Base-by-base conservation (phyloP, 2,113 vertebrate genomes). In the Excalfactoria chinensis region DNA sequence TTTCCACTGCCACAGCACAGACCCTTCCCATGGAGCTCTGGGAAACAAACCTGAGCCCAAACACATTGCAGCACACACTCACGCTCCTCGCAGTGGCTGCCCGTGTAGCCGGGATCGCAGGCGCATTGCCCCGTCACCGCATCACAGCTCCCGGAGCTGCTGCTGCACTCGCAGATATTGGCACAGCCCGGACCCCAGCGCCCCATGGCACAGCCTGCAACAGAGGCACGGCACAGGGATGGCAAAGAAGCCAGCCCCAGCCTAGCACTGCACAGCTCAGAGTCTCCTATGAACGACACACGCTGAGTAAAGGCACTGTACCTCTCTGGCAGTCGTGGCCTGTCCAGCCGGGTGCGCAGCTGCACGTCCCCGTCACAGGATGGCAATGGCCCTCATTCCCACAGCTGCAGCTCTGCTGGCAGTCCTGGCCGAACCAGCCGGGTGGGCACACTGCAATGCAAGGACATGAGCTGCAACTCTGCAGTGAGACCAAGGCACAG, bases 271-370 rank as follows among this genome's bases (percentile, higher is more conserved):
- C 48, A 71, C 16, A 1, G 56, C 9, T 4, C 53, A 8, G 66
- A 0, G 20, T 1, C 19, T 28, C 4, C 10, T 5, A 1, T 20
- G 3, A 5, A 41, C 0, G 4, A 5, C 0, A 46, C 60, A 2
- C 7, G 2, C 6, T 1, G 7, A 18, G 0, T 8, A 7, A 16
- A 15, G 2, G 53, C 0, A 13, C 48, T 0, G 0, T 96, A 98
- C 99, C 99, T 98, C 97, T 98, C 93, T 97, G 98, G 91, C 99
- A 99, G 97, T 93, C 93, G 67, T 96, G 81, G 40, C 99, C 99
- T 0, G 97, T 99, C 98, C 99, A 98, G 51, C 99, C 99, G 0
- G 98, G 95, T 1, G 98, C 88, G 34, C 99, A 99, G 93, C 95
- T 98, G 78, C 99, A 99, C 2, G 41, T 98, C 14, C 99, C 99